These are phyloP conservation scores for Hesperophylax magnus DNA, from an alignment of 1,140 invertebrate species.

Conservation along the genomic window DNA sequence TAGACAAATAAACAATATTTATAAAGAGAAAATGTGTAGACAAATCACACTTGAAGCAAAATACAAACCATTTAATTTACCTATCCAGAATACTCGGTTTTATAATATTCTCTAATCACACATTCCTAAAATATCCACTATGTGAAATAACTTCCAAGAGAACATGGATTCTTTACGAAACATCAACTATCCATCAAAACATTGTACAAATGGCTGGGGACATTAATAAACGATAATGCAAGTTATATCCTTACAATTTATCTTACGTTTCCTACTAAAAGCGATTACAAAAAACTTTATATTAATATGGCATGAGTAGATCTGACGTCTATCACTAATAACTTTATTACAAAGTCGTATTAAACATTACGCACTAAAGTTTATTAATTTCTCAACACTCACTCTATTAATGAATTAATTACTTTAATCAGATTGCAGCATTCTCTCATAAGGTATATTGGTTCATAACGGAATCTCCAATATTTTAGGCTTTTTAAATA, in stretches of 20 bases:
- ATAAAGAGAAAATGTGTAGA: too few relatives aligned
- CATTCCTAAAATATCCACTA: not conserved
- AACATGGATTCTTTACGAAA: not conserved
- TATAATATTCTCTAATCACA: not conserved
- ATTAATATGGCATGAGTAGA: slow-evolving; percentile 37
- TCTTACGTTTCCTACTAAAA: slow-evolving; percentile 27
- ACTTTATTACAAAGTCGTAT: slow-evolving; percentile 9
- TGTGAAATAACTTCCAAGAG: slow-evolving; percentile 1
- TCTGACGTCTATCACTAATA: slow-evolving; percentile 24
- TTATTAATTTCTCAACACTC: slow-evolving; percentile 9
- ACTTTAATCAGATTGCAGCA: slow-evolving; percentile 24
- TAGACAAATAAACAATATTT: too few relatives aligned
- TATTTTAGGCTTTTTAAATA: slow-evolving; percentile 4
- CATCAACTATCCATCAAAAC: slow-evolving; percentile 4
- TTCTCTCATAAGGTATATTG: slow-evolving; percentile 25
- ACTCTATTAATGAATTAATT: not conserved
- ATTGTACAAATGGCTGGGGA: slow-evolving; percentile 21
- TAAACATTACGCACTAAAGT: not conserved
- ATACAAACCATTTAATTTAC: too few relatives aligned
- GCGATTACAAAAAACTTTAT: slow-evolving; percentile 35
- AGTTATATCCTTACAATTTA: not conserved
- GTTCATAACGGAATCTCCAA: not conserved
- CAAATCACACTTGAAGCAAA: too few relatives aligned
- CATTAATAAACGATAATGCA: not conserved
- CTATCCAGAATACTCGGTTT: too few relatives aligned